phyloP scores from a whole-genome alignment of 2,797 vertebrate species.

The Onychomys leucogaster region DNA sequence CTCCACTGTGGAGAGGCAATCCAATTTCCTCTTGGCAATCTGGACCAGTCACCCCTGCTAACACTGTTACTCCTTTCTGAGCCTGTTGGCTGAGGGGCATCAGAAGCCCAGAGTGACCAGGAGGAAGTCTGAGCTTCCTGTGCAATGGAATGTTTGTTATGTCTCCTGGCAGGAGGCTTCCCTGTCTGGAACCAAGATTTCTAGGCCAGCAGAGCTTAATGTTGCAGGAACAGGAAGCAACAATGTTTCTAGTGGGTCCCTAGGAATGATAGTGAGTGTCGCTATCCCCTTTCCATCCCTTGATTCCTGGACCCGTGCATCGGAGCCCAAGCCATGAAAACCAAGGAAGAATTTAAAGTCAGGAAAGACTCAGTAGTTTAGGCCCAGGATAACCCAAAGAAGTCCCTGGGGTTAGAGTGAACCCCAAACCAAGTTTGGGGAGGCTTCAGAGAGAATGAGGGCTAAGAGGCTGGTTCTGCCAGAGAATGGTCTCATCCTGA shows the following conservation, averaged over 20 bases:
- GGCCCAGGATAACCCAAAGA: not conserved
- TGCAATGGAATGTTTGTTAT: too few species aligned
- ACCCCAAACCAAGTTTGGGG: not conserved
- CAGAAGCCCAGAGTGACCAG: not conserved
- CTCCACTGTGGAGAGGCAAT: not conserved
- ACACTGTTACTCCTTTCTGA: not conserved
- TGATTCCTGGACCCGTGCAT: not conserved
- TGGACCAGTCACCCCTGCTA: not conserved
- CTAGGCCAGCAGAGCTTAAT: not conserved
- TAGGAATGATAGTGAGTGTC: not conserved
- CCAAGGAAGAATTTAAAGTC: conserved; percentile 38
- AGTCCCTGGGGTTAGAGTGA: conserved; percentile 5
- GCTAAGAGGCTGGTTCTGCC: not conserved
- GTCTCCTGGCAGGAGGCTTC: not conserved
- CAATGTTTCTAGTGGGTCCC: not conserved
- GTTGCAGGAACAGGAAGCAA: not conserved
- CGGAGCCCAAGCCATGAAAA: conserved; percentile 9
- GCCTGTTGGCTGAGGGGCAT: not conserved
- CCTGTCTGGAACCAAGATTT: not conserved
- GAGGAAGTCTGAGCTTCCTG: not conserved
- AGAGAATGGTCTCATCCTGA: conserved; percentile 12
- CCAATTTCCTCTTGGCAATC: not conserved
- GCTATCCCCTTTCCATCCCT: not conserved
- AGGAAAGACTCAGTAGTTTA: not conserved
- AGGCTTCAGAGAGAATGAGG: not conserved